Conservation (phyloP, 92 coral and sea anemone genomes). For the Diadumene lineata region DNA sequence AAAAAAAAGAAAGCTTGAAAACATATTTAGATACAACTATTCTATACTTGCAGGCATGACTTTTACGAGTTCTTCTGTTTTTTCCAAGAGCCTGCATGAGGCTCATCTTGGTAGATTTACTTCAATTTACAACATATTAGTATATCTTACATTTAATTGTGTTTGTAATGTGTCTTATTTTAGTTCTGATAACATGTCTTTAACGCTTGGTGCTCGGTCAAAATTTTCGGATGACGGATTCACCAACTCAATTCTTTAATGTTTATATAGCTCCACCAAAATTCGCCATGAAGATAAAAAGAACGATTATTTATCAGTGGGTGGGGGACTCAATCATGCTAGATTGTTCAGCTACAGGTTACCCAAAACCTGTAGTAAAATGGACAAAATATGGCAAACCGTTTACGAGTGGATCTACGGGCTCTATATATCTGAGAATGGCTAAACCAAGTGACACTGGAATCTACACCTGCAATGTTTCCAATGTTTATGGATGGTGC, state of each 20-base stretch:
- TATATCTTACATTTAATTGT: no score
- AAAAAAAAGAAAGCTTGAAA: no score
- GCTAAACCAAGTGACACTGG: conserved; percentile 72
- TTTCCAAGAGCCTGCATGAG: no score
- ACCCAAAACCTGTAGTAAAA: conserved; percentile 67
- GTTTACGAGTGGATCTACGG: conserved; percentile 31
- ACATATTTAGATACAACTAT: no score
- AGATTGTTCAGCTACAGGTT: conserved; percentile 82
- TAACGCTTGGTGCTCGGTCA: no score
- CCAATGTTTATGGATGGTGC: conserved; percentile 83
- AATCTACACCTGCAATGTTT: conserved; percentile 77
- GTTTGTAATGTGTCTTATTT: no score
- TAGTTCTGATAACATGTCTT: not conserved
- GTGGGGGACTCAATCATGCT: conserved; percentile 72
- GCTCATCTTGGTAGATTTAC: no score
- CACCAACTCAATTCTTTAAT: not conserved
- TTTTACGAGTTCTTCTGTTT: no score
- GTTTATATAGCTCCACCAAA: conserved; percentile 55
- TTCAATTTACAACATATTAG: no score
- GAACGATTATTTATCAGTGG: conserved; percentile 59
- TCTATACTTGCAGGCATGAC: no score
- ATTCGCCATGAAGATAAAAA: conserved; percentile 47
- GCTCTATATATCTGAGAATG: conserved; percentile 43
- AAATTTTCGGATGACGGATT: no score
- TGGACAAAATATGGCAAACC: conserved; percentile 78